phyloP scores from a whole-genome alignment of 1,140 invertebrate species.

The Panagrolaimus sp. region DNA sequence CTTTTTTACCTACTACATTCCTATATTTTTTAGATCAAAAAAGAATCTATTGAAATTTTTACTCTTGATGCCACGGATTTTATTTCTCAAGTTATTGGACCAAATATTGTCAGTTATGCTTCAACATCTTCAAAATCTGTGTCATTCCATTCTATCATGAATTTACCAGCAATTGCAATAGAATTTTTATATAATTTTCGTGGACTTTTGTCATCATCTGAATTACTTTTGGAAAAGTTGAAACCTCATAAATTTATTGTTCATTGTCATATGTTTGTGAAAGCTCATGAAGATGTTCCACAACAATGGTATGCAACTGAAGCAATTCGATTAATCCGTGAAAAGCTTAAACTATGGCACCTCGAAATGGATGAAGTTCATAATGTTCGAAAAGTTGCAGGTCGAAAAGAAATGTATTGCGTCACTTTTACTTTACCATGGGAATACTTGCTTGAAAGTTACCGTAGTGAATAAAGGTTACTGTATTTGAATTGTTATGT shows the following conservation, averaged over 20 bases:
- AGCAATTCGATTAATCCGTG: slow-evolving; percentile 25
- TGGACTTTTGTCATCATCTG: slow-evolving; percentile 40
- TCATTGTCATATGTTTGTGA: slow-evolving; percentile 76
- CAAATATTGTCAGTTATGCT: slow-evolving; percentile 33
- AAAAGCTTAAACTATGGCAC: slow-evolving; percentile 24
- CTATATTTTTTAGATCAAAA: slow-evolving; percentile 6
- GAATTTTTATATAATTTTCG: slow-evolving; percentile 8
- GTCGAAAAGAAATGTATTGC: slow-evolving; percentile 45
- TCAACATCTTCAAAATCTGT: slow-evolving; percentile 38
- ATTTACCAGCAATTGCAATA: slow-evolving; percentile 80
- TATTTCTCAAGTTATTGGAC: slow-evolving; percentile 40
- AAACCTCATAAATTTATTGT: slow-evolving; percentile 60
- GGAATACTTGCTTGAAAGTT: slow-evolving; percentile 28
- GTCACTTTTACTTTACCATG: slow-evolving; percentile 31
- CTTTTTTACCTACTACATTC: not conserved
- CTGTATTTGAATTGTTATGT: not conserved
- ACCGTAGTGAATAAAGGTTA: not conserved
- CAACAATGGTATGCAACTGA: slow-evolving; percentile 36
- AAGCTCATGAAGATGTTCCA: slow-evolving; percentile 49
- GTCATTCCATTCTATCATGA: slow-evolving; percentile 79
- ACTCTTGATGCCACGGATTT: slow-evolving; percentile 60
- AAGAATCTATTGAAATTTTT: slow-evolving; percentile 25
- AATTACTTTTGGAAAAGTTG: not conserved
- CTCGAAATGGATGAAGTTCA: slow-evolving; percentile 36
- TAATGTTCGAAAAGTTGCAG: slow-evolving; percentile 40